Evolutionary conservation across 2,888 invertebrate genomes (phyloP).

Genomic region (Tetropium fuscum): DNA sequence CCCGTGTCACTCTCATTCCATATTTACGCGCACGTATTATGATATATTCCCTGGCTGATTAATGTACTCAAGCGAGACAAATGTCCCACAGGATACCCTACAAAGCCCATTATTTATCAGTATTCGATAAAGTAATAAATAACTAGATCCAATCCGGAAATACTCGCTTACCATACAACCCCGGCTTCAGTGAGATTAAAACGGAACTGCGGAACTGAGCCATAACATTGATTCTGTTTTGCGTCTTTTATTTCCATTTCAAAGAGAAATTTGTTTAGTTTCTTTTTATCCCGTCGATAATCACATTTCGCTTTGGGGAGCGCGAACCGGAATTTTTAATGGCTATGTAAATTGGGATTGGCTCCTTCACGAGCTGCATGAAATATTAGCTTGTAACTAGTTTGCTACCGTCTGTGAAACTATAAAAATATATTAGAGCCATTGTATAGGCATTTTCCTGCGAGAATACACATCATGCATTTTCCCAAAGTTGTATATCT

Average conservation of each 20-base stretch:
- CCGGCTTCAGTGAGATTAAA: not conserved
- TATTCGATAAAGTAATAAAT: slow-evolving; percentile 1
- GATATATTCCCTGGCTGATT: too few species aligned
- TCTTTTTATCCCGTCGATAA: not conserved
- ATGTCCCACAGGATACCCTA: too few species aligned
- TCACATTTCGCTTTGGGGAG: not conserved
- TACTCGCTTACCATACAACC: not conserved
- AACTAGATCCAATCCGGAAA: not conserved
- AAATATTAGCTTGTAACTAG: not conserved
- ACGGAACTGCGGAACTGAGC: not conserved
- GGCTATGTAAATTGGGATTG: not conserved
- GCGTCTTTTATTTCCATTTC: not conserved
- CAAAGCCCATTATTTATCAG: not conserved
- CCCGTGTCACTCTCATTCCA: too few species aligned
- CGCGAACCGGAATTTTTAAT: not conserved
- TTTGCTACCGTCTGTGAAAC: not conserved
- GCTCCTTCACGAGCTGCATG: not conserved
- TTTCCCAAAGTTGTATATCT: too few species aligned
- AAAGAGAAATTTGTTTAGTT: not conserved
- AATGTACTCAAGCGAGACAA: too few species aligned
- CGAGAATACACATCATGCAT: too few species aligned
- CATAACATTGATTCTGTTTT: not conserved
- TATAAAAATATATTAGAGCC: not conserved
- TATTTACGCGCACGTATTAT: too few species aligned
- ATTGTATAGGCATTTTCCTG: too few species aligned